These are phyloP conservation scores for Whitmania pigra DNA, from an alignment of 1,140 invertebrate species.

Conservation along the genomic window DNA sequence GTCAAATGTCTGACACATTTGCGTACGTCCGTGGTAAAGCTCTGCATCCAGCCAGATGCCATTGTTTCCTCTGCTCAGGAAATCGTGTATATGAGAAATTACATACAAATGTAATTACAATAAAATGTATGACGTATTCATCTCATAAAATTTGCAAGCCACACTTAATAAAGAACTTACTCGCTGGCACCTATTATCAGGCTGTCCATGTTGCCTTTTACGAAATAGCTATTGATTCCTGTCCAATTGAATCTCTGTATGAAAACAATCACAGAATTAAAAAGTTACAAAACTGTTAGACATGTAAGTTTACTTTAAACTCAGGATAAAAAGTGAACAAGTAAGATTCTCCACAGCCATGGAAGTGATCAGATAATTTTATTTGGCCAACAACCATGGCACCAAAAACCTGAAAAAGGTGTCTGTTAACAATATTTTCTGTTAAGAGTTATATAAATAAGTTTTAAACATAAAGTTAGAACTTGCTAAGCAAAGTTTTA, in stretches of 20 bases:
- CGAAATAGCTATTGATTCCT: slow-evolving; percentile 93
- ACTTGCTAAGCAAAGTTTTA: too few relatives aligned
- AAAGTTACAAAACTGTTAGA: not conserved
- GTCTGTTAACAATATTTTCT: too few relatives aligned
- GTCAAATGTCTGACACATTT: slow-evolving; percentile 84
- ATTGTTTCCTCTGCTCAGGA: slow-evolving; percentile 90
- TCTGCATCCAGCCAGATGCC: slow-evolving; percentile 95
- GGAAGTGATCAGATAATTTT: slow-evolving; percentile 86
- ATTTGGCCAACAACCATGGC: slow-evolving; percentile 78
- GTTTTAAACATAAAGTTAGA: too few relatives aligned
- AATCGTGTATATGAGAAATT: too few relatives aligned
- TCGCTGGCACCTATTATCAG: slow-evolving; percentile 91
- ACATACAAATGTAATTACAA: too few relatives aligned
- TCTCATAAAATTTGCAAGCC: too few relatives aligned
- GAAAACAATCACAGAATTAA: not conserved
- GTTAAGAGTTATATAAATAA: too few relatives aligned
- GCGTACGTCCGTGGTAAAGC: slow-evolving; percentile 81
- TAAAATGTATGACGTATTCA: too few relatives aligned
- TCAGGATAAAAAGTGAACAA: slow-evolving; percentile 66
- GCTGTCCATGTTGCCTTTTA: slow-evolving; percentile 89
- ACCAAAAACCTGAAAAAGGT: slow-evolving; percentile 69
- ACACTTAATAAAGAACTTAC: slow-evolving; percentile 50
- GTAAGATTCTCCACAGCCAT: slow-evolving; percentile 92
- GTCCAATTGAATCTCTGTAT: slow-evolving; percentile 70
- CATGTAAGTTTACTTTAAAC: slow-evolving; percentile 37